Conservation (phyloP, 1,140 invertebrate genomes). For the Camponotus vicinus region DNA sequence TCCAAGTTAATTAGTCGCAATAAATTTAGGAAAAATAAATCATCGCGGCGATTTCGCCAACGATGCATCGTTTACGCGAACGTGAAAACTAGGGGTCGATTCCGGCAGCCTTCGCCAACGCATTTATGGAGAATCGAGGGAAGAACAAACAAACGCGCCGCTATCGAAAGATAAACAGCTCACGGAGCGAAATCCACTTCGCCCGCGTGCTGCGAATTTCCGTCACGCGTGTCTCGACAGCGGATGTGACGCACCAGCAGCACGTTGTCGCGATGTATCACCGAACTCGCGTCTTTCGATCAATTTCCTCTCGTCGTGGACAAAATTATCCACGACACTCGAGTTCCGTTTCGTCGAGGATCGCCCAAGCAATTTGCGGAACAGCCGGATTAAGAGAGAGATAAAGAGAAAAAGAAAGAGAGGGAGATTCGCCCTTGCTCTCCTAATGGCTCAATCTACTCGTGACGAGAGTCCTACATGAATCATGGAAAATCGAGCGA, state of each 20-base stretch:
- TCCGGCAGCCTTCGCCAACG: neutral
- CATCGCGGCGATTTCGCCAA: conserved; percentile 28
- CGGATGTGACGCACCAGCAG: conserved; percentile 8
- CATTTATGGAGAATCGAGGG: conserved; percentile 44
- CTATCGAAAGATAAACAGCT: conserved; percentile 43
- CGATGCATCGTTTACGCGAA: neutral
- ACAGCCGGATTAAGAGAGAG: no score
- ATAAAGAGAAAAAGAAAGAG: neutral
- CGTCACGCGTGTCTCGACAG: conserved; percentile 1
- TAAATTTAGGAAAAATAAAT: conserved; percentile 20
- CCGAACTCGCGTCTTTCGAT: conserved; percentile 43
- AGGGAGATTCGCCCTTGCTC: neutral
- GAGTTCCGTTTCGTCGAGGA: neutral
- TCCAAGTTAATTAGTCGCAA: neutral
- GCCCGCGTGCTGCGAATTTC: conserved; percentile 23
- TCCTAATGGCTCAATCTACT: neutral
- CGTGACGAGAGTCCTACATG: neutral
- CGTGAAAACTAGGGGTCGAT: conserved; percentile 42
- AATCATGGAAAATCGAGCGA: conserved; percentile 20
- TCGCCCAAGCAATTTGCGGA: conserved; percentile 8
- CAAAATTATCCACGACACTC: conserved; percentile 14
- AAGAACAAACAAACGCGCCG: conserved; percentile 39
- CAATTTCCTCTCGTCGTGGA: conserved; percentile 16
- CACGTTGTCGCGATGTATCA: conserved; percentile 36
- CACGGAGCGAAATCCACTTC: conserved; percentile 23